Evolutionary conservation across 2,888 invertebrate species (phyloP), one percentile per base, ranked within the genome.

Genomic region (Parnassius glacialis): DNA sequence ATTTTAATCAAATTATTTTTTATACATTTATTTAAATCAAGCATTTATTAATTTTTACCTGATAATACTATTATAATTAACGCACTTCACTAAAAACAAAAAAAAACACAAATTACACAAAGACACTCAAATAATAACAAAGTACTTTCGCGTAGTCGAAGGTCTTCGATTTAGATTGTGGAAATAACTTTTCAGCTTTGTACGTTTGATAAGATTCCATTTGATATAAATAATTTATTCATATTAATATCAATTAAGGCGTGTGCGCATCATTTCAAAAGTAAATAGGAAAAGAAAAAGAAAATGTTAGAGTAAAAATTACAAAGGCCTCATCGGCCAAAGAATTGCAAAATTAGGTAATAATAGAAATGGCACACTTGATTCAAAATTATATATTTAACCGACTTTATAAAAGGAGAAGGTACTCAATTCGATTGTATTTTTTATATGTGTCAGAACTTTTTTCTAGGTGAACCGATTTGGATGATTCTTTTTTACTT

Each of bases 161-260:
- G 52, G 43, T 44, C n/a, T 55, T 56, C 25, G 10, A 52, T 53
- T 57, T 42, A 45, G 41, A 62, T 20, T 53, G 44, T 50, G 12
- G 13, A 52, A 16, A 61, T 51, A 53, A 10, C 50, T 57, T 59
- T 62, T 48, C 20, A 12, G 42, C 43, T 56, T 41, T 42, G 44
- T 52, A 52, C 45, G 9, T 13, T 25, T 50, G 62, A 62, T 62
- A 57, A 62, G 57, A 57, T 57, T 62, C 16, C 50, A 50, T 52
- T 11, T 13, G 50, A 62, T 62, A 25, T 48, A 53, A 57, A 54
- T 58, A 48, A 57, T 20, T 13, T 12, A 50, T 48, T 54, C 7
- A 44, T 62, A 43, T 43, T 53, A 50, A 50, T 60, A 58, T 44
- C 11, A 25, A 11, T 43, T 62, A 62, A 48, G 62, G 10, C 3